Base-by-base conservation (phyloP, 2,797 vertebrate species). In the Phalloptychus januarius region DNA sequence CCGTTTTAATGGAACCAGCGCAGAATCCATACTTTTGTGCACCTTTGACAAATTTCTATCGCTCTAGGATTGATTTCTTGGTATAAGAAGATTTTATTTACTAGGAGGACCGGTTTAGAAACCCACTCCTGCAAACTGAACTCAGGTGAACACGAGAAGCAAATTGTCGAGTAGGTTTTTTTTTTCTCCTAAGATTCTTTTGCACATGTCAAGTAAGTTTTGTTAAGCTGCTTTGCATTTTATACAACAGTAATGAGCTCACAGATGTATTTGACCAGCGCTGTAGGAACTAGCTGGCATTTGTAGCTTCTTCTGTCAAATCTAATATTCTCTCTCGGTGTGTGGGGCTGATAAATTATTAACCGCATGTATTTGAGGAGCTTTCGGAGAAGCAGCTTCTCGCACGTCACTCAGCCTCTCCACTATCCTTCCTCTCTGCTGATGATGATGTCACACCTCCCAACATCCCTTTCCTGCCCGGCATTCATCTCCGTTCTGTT, bases 331-430 rank as follows among this genome's bases (percentile, higher is more conserved):
- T 85, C 85, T 81, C 86, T 83, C 69, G 38, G 86, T 54, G 83
- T 77, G 89, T 84, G 87, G 80, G 82, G 79, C 65, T 44, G 78
- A 81, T 94, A 70, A 76, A 94, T 93, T 88, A 94, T 94, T 92
- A 85, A 94, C 71, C 42, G 82, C 42, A 18, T 93, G 88, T 92
- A 92, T 93, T 94, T 94, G 91, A 93, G 92, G 92, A 90, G 91
- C 92, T 91, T 93, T 94, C 91, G 92, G 81, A 85, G 87, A 94
- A 89, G 88, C 83, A 76, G 75, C 77, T 77, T 75, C 87, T 91
- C 4, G 75, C 87, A 91, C 82, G 85, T 93, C 91, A 92, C 87
- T 88, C 87, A 82, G 85, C 80, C 13, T 74, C 77, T 28, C 28
- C 71, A 38, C 84, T 82, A 79, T 38, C 71, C 72, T 79, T 82